Evolutionary conservation across 2,888 invertebrate species (phyloP).

Genomic region (Meta bourneti): DNA sequence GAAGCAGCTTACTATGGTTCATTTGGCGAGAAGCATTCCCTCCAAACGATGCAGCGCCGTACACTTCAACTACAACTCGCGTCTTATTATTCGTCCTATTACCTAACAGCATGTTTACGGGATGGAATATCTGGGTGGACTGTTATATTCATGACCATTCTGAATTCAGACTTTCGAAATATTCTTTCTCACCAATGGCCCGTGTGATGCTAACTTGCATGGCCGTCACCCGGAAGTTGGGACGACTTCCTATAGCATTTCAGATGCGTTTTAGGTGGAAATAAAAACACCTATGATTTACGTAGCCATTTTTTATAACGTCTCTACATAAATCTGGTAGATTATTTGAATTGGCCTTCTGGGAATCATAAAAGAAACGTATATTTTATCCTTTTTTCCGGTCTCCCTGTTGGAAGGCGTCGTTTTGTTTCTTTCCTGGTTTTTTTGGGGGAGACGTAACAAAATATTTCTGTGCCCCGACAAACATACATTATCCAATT

Average conservation of each 20-base stretch:
- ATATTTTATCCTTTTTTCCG: not conserved
- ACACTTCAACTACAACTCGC: constrained; percentile 12
- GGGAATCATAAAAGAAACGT: constrained; percentile 38
- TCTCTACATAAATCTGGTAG: constrained; percentile 48
- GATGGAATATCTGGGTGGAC: constrained; percentile 8
- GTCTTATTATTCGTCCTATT: constrained; percentile 44
- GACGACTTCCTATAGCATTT: constrained; percentile 2
- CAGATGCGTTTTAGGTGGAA: not conserved
- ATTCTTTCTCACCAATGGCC: constrained; percentile 11
- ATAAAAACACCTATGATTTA: constrained; percentile 41
- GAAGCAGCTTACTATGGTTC: constrained; percentile 27
- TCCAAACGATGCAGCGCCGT: constrained; percentile 18
- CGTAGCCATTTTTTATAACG: constrained; percentile 32
- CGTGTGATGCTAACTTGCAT: constrained; percentile 21
- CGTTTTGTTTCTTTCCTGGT: not conserved
- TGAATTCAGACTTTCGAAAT: not conserved
- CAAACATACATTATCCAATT: not conserved
- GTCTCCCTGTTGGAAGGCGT: not conserved
- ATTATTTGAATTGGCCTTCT: constrained; percentile 52
- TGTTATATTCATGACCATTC: constrained; percentile 34
- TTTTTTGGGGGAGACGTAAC: not conserved
- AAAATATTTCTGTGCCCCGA: not conserved
- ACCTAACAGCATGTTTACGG: constrained; percentile 42
- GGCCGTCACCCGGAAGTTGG: not conserved
- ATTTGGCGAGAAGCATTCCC: constrained; percentile 45